These are phyloP conservation scores for Siphamia tubifer DNA, from an alignment of 2,113 vertebrate genomes.

Conservation along the genomic window DNA sequence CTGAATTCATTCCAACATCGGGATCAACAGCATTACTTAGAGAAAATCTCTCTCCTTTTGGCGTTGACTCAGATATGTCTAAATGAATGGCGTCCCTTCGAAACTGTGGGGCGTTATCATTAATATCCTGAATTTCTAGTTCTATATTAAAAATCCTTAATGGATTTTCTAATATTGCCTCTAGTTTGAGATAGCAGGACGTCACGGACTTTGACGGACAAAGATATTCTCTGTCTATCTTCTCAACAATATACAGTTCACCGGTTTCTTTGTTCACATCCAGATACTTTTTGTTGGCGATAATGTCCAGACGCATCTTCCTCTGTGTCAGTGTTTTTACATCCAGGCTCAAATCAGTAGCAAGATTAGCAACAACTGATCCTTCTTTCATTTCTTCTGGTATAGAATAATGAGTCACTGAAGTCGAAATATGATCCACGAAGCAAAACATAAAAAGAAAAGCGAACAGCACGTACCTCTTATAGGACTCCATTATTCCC, in stretches of 20 bases:
- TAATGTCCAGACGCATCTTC: constrained; percentile 55
- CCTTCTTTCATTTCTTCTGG: constrained; percentile 77
- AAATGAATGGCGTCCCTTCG: constrained; percentile 44
- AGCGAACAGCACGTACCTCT: constrained; percentile 29
- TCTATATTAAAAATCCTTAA: constrained; percentile 51
- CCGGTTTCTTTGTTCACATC: constrained; percentile 81
- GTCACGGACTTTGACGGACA: constrained; percentile 24
- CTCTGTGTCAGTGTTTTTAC: constrained; percentile 52
- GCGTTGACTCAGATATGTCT: constrained; percentile 61
- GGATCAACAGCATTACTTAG: constrained; percentile 61
- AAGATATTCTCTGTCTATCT: constrained; percentile 71
- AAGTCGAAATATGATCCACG: not conserved
- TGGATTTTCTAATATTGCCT: constrained; percentile 43
- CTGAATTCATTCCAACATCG: constrained; percentile 53
- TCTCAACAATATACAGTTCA: constrained; percentile 71
- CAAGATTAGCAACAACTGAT: constrained; percentile 77
- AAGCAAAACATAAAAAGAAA: not conserved
- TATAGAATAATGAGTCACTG: constrained; percentile 73
- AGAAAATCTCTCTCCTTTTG: constrained; percentile 59
- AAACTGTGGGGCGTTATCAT: constrained; percentile 63
- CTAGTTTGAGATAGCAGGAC: constrained; percentile 45
- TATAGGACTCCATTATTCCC: not conserved
- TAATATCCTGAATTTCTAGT: constrained; percentile 63
- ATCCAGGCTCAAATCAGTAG: constrained; percentile 75
- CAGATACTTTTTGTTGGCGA: constrained; percentile 67